Conservation (phyloP, 2,797 vertebrate genomes). For the Chaenodraco wilsoni region DNA sequence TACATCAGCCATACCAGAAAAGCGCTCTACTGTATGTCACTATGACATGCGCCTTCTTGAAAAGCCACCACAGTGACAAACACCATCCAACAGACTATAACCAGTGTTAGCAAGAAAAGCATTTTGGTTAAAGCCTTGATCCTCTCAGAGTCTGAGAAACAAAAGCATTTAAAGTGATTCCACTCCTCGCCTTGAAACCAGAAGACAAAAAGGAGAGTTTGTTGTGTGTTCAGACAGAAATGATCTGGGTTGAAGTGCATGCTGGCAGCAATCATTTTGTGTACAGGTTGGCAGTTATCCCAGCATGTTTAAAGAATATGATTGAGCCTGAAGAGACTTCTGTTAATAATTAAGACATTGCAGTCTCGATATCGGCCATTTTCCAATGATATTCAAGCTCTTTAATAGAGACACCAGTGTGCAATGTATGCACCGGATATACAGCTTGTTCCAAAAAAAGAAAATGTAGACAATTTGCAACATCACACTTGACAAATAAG, state of each 20-base stretch:
- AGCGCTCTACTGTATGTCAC: constrained; percentile 31
- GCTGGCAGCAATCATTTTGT: constrained; percentile 17
- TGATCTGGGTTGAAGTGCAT: constrained; percentile 4
- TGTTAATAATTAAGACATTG: constrained; percentile 36
- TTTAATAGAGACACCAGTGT: background rate
- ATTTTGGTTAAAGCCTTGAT: constrained; percentile 35
- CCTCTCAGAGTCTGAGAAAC: constrained; percentile 27
- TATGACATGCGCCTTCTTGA: constrained; percentile 23
- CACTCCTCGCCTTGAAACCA: constrained; percentile 20
- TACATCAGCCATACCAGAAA: constrained; percentile 42
- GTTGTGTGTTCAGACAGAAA: constrained; percentile 30
- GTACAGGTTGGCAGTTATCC: constrained; percentile 16
- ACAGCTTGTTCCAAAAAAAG: background rate
- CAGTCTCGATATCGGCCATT: background rate
- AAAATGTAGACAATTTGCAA: background rate
- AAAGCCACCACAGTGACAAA: constrained; percentile 40
- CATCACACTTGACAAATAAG: constrained; percentile 9
- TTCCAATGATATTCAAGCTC: background rate
- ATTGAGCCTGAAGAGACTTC: constrained; percentile 17
- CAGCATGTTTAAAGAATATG: constrained; percentile 31
- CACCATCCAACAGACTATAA: constrained; percentile 34
- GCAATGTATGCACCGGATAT: background rate
- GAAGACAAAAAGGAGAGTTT: background rate
- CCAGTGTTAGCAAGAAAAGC: constrained; percentile 19
- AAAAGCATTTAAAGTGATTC: constrained; percentile 40